phyloP scores from a whole-genome alignment of 2,113 vertebrate genomes.

The Hydrochoerus hydrochaeris region DNA sequence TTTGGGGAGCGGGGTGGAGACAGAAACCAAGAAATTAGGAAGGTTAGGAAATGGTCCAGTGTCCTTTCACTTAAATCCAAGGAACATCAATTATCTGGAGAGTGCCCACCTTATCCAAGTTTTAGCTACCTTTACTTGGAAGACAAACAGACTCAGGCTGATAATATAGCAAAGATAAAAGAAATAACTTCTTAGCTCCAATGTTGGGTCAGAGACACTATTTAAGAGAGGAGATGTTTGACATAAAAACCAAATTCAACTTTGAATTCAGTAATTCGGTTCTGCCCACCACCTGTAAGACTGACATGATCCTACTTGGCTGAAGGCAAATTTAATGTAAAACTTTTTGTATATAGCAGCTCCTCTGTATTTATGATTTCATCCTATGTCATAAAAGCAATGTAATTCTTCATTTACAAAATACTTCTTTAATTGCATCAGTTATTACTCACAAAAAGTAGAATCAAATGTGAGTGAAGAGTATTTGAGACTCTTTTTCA shows the following conservation, averaged over 20 bases:
- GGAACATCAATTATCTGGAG: neutral
- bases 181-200: accelerated
- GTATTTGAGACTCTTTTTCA: neutral
- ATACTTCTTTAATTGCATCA: neutral
- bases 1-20: neutral
- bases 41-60: neutral
- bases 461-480: neutral
- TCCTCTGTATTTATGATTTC: neutral
- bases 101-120: neutral
- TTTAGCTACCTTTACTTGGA: neutral
- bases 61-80: neutral
- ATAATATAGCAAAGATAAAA: neutral
- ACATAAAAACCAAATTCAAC: too few relatives aligned
- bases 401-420: neutral
- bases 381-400: neutral
- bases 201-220: neutral
- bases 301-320: neutral
- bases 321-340: neutral
- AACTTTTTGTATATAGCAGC: neutral
- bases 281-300: neutral
- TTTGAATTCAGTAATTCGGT: neutral
- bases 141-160: neutral
- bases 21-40: neutral
- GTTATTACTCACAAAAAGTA: neutral
- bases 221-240: neutral